Evolutionary conservation across 2,797 vertebrate species (phyloP), one percentile per base, ranked within the genome.

Genomic region (Myotis findleyi): DNA sequence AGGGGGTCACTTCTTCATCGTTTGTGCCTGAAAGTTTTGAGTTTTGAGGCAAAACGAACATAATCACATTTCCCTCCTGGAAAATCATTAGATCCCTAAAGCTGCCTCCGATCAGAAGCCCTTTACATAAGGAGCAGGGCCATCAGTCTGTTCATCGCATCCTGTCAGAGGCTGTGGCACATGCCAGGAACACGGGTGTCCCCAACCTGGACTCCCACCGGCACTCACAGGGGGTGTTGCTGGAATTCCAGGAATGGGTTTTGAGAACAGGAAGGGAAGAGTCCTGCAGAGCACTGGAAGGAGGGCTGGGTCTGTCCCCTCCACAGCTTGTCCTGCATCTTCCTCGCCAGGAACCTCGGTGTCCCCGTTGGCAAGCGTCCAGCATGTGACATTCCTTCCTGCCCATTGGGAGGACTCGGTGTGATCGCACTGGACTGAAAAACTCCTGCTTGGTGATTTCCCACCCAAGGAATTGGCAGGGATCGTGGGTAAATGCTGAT

Each of bases 361-460:
- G 23, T 89, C 27, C 18, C 0, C 0, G 0, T 38, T 7, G 7
- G 17, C 57, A 69, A 30, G 51, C 6, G 1, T 23, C 12, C 7
- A 21, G 3, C 0, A 0, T 0, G 0, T 5, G 8, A 2, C 6
- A 27, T 6, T 17, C 51, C 17, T 66, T 20, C 11, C 33, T 4
- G 38, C 2, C 9, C 20, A 0, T 6, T 7, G 7, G 62, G 36
- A 51, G 20, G 27, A 30, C 27, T 38, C 36, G 0, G 1, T 0
- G 10, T 5, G 6, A 18, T 13, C 38, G 1, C 17, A 1, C 10
- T 41, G 23, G 14, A 4, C 5, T 1, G 7, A 6, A 64, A 44
- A 83, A 20, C 17, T 47, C 49, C 25, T 2, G 17, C 3, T 2
- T 4, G 38, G 49, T 36, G 16, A 3, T 79, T 87, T 44, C 47